phyloP scores from a whole-genome alignment of 2,888 invertebrate species.

The Biston stratarius region DNA sequence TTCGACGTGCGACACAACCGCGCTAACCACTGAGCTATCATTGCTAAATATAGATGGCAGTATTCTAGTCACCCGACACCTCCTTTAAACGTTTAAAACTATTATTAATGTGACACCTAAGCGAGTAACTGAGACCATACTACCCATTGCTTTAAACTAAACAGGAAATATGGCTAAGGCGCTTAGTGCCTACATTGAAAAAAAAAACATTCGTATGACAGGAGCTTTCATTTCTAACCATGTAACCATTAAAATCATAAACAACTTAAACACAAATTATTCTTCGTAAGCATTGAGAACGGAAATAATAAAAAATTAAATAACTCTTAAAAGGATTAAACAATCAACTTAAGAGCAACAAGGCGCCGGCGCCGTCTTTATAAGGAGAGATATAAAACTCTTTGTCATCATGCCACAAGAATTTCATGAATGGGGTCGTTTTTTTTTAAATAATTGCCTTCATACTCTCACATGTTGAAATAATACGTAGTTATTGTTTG shows the following conservation, averaged over 20 bases:
- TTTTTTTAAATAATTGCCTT: too few relatives aligned
- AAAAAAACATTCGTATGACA: background rate
- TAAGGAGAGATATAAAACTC: too few relatives aligned
- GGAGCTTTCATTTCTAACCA: background rate
- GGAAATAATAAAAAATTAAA: constrained; percentile 29
- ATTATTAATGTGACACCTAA: background rate
- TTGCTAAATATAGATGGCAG: too few relatives aligned
- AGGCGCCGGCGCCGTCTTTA: background rate
- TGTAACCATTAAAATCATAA: constrained; percentile 17
- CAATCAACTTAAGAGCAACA: background rate
- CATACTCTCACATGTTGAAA: too few relatives aligned
- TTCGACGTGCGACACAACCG: too few relatives aligned
- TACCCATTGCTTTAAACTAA: background rate
- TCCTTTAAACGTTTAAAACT: too few relatives aligned
- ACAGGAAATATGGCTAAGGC: background rate
- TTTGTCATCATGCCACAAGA: too few relatives aligned
- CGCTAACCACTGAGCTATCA: too few relatives aligned
- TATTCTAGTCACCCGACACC: too few relatives aligned
- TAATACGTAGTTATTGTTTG: too few relatives aligned
- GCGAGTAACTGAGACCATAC: too few relatives aligned
- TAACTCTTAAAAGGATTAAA: constrained; percentile 19
- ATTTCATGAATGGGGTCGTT: too few relatives aligned
- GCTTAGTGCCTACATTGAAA: background rate
- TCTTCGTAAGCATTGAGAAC: constrained; percentile 18
- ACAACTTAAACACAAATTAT: constrained; percentile 25